phyloP scores from a whole-genome alignment of 2,888 invertebrate species.

The Melanotus villosus region DNA sequence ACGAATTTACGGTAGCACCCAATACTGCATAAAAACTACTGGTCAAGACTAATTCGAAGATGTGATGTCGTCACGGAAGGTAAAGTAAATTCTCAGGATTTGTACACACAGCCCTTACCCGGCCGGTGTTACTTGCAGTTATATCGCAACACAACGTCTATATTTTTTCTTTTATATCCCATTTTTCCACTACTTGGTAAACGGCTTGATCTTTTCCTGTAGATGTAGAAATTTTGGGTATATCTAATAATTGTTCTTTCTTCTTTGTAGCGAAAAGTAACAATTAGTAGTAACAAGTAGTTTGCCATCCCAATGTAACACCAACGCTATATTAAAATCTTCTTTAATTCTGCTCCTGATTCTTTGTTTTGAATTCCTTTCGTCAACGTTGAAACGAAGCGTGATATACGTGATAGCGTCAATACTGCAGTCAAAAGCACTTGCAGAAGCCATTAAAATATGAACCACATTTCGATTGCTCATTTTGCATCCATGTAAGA shows the following conservation, averaged over 20 bases:
- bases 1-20: background rate
- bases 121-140: background rate
- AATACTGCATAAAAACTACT: background rate
- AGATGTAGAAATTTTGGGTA: background rate
- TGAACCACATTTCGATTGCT: conserved; percentile 1
- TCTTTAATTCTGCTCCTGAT: background rate
- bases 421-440: background rate
- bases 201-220: background rate
- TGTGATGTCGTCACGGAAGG: background rate
- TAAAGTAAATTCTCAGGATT: background rate
- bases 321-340: too few relatives aligned
- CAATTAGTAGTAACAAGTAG: too few relatives aligned
- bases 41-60: background rate
- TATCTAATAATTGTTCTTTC: background rate
- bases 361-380: background rate
- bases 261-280: too few relatives aligned
- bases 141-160: background rate
- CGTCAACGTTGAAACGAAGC: background rate
- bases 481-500: background rate
- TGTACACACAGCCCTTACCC: background rate
- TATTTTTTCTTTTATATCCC: too few relatives aligned
- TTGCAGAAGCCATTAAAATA: background rate
- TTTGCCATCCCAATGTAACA: too few relatives aligned
- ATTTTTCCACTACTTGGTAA: too few relatives aligned
- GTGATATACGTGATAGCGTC: background rate